Conservation (phyloP, 2,888 invertebrate genomes). For the Trileptium ribeirensis region DNA sequence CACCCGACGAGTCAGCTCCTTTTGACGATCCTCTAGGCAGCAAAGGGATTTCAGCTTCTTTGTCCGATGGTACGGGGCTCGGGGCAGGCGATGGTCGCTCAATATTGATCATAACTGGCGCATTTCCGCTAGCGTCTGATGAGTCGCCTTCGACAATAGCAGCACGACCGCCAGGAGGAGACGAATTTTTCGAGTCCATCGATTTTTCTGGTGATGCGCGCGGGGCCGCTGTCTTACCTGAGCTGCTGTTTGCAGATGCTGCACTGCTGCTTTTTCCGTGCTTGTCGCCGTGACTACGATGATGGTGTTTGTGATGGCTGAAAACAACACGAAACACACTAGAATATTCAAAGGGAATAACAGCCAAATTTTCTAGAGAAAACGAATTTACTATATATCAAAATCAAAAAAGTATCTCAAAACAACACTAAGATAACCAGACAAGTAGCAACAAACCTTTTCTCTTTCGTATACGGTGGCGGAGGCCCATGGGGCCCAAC, state of each 20-base stretch:
- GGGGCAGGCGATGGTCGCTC: constrained; percentile 20
- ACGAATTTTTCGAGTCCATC: not conserved
- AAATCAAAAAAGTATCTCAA: no score
- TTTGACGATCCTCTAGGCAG: not conserved
- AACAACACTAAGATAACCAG: no score
- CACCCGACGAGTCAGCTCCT: not conserved
- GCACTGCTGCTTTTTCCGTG: no score
- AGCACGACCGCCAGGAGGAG: not conserved
- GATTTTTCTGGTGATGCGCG: not conserved
- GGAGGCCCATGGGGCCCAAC: not conserved
- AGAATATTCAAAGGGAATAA: no score
- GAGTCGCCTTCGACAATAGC: constrained; percentile 15
- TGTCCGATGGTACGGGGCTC: not conserved
- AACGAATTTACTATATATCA: no score
- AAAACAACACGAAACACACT: no score
- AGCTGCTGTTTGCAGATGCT: not conserved
- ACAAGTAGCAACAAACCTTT: not conserved
- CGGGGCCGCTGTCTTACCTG: not conserved
- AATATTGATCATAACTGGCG: constrained; percentile 24
- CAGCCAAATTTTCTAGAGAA: no score
- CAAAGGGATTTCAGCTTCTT: constrained; percentile 6
- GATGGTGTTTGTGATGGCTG: no score
- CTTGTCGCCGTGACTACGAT: not conserved
- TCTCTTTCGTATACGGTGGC: not conserved
- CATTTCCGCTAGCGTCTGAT: no score